Evolutionary conservation across 2,797 vertebrate species (phyloP).

Genomic region (Alfaro cultratus): DNA sequence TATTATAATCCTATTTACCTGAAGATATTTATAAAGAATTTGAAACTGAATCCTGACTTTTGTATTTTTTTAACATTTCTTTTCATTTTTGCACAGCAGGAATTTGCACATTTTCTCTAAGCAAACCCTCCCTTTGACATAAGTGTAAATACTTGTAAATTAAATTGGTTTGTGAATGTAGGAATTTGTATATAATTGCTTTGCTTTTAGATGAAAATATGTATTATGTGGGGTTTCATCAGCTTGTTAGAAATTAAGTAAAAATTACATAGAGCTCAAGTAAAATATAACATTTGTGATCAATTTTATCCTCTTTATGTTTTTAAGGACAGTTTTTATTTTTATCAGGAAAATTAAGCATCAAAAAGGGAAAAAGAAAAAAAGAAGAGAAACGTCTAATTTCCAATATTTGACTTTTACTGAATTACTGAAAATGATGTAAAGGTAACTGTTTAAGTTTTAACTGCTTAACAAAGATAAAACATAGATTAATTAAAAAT

Average conservation of each 20-base stretch:
- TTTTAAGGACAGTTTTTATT: neutral
- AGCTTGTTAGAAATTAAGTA: neutral
- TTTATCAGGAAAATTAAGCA: neutral
- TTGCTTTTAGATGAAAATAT: neutral
- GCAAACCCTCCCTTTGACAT: neutral
- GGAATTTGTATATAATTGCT: neutral
- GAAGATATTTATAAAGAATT: conserved; percentile 81
- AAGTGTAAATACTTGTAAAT: neutral
- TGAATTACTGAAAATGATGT: conserved; percentile 1
- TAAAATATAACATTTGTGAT: neutral
- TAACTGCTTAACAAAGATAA: neutral
- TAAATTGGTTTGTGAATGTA: neutral
- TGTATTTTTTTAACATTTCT: conserved; percentile 45
- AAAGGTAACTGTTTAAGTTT: neutral
- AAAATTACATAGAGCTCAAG: neutral
- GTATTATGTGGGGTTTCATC: neutral
- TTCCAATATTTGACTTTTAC: neutral
- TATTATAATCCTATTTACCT: conserved; percentile 76
- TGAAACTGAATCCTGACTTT: conserved; percentile 54
- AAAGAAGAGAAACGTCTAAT: neutral
- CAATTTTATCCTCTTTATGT: neutral
- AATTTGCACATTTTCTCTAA: neutral
- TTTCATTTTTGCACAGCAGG: neutral
- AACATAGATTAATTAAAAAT: neutral
- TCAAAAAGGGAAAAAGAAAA: neutral